Evolutionary conservation across 2,797 vertebrate genomes (phyloP), one percentile per base, ranked within the genome.

Genomic region (Pantherophis alleghaniensis): DNA sequence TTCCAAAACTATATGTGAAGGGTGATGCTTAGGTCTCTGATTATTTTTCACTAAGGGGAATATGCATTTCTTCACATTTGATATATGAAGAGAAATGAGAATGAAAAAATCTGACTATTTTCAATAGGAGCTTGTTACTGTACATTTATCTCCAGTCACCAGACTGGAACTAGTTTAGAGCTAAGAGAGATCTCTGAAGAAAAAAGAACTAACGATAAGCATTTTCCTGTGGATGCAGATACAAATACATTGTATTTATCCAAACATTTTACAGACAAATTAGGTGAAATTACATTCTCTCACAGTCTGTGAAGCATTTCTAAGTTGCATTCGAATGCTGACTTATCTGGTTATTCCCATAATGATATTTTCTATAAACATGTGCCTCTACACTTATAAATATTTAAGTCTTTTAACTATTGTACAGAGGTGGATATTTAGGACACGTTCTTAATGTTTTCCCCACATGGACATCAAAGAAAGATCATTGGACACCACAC

Each of bases 211-310:
- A 79, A 42, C 2, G 9, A 79, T 42, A 1, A 79, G 9, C 37
- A 55, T 55, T 87, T 87, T 32, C n/a, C 16, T 12, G 9, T 88
- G 37, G n/a, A 57, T 88, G 87, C 92, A 89, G 55, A 90, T 66
- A 4, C 47, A 92, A 91, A 93, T 2, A 24, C 32, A 60, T 92
- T 18, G 26, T 74, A 91, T 93, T 55, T 12, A 66, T 86, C 47
- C 42, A 86, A 37, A 92, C 28, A 26, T 91, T 86, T 37, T 32
- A 47, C 89, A 59, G 66, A 83, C 61, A 92, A 89, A 79, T 60
- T 92, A 94, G 22, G 87, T 94, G 92, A 95, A 96, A 94, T 1
- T 16, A 86, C 92, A 86, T 59, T 60, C 94, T 60, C 92, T 94
- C 95, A 92, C 88, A 86, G 0, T 90, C 2, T 3, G 7, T 94